These are phyloP conservation scores for Stigmatopora nigra DNA, from an alignment of 2,113 vertebrate genomes.

Conservation along the genomic window DNA sequence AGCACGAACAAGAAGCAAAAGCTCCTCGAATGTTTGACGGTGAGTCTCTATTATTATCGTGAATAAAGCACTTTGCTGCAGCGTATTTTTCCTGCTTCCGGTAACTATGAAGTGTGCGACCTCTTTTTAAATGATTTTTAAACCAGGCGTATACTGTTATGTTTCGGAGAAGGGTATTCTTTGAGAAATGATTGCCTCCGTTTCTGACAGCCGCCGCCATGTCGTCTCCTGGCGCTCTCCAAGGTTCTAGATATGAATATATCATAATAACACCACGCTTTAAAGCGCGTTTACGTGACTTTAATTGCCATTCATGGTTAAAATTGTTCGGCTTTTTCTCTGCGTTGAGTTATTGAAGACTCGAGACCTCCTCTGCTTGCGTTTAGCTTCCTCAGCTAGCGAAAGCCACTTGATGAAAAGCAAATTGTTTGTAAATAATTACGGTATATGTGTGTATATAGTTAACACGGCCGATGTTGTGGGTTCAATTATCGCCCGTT, in stretches of 20 bases:
- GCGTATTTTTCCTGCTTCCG: accelerated
- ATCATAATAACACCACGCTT: not conserved
- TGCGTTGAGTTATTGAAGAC: not conserved
- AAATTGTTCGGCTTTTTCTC: not conserved
- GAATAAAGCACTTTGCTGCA: not conserved
- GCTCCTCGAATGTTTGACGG: slow-evolving; percentile 20
- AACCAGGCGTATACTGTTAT: accelerated
- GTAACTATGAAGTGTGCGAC: not conserved
- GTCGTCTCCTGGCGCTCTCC: slow-evolving; percentile 54
- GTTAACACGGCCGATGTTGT: not conserved
- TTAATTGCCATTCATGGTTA: not conserved
- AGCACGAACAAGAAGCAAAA: not conserved
- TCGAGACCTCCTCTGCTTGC: not conserved
- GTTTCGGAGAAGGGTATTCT: not conserved
- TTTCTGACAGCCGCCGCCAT: slow-evolving; percentile 32
- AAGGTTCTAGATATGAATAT: slow-evolving; percentile 53
- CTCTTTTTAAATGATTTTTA: not conserved
- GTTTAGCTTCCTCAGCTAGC: not conserved
- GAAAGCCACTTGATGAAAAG: not conserved
- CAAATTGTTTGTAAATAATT: not conserved
- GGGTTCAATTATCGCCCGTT: no score
- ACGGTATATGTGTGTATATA: no score
- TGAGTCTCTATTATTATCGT: slow-evolving; percentile 20
- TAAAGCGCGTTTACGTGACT: not conserved
- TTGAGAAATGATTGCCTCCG: not conserved